Conservation (phyloP, 2,797 vertebrate species). For the Chaenodraco wilsoni region DNA sequence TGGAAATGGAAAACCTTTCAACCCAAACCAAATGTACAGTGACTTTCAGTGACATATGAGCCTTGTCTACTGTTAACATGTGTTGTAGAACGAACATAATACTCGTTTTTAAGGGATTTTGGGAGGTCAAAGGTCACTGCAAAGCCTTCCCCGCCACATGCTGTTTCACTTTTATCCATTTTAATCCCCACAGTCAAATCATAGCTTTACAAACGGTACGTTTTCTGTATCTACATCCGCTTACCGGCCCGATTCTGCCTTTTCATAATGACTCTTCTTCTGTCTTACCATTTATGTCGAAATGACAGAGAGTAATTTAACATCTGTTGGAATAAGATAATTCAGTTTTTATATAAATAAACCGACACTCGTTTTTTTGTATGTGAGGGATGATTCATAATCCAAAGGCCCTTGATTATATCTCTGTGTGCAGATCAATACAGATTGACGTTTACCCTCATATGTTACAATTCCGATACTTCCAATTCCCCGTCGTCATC, state of each 20-base stretch:
- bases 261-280: neutral
- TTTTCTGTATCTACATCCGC: neutral
- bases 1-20: too few relatives aligned
- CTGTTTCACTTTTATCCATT: slow-evolving; percentile 25
- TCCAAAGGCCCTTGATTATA: too few relatives aligned
- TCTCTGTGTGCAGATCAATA: too few relatives aligned
- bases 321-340: slow-evolving; percentile 3
- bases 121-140: slow-evolving; percentile 3
- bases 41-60: neutral
- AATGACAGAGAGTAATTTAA: slow-evolving; percentile 18
- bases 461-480: too few relatives aligned
- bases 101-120: slow-evolving; percentile 8
- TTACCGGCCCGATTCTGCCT: neutral
- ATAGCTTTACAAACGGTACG: neutral
- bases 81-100: neutral
- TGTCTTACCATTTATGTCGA: neutral
- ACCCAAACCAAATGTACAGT: neutral
- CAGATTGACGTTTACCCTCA: too few relatives aligned
- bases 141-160: slow-evolving; percentile 5
- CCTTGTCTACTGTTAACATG: neutral
- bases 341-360: slow-evolving; percentile 14
- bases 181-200: slow-evolving; percentile 26
- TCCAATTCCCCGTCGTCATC: slow-evolving; percentile 4
- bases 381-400: too few relatives aligned
- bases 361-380: too few relatives aligned